These are phyloP conservation scores for Spongilla lacustris DNA, from an alignment of 37 sponge, comb jelly and placozoan species.

Conservation along the genomic window DNA sequence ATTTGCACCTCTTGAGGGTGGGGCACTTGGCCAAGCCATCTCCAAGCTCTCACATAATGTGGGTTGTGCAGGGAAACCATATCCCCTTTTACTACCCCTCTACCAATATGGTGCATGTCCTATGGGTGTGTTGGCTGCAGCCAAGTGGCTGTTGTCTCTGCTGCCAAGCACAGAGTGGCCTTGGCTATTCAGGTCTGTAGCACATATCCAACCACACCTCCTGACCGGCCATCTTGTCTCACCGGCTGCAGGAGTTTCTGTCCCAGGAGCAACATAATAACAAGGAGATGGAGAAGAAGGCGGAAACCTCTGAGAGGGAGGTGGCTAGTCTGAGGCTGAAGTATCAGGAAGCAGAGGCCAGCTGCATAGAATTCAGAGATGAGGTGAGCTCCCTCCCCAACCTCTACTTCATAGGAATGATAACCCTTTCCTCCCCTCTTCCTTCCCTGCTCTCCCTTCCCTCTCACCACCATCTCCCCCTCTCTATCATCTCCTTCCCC, in stretches of 20 bases:
- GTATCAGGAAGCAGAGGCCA: constrained; percentile 82
- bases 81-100: no score
- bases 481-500: not conserved
- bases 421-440: not conserved
- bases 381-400: constrained; percentile 54
- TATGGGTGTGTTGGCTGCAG: no score
- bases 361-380: constrained; percentile 83
- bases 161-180: not conserved
- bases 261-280: constrained; percentile 84
- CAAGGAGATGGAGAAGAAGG: constrained; percentile 84
- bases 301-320: constrained; percentile 69
- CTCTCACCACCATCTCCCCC: not conserved
- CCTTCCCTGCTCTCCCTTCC: not conserved
- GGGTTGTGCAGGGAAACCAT: no score
- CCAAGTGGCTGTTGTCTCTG: not conserved
- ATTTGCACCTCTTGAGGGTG: no score
- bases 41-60: no score
- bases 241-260: constrained; percentile 77
- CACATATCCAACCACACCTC: no score
- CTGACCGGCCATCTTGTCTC: no score
- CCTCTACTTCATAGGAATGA: not conserved
- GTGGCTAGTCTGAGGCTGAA: constrained; percentile 79
- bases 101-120: no score
- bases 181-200: not conserved
- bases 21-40: no score